Base-by-base conservation (phyloP, 2,113 vertebrate species). In the Nycticryphes semicollaris region DNA sequence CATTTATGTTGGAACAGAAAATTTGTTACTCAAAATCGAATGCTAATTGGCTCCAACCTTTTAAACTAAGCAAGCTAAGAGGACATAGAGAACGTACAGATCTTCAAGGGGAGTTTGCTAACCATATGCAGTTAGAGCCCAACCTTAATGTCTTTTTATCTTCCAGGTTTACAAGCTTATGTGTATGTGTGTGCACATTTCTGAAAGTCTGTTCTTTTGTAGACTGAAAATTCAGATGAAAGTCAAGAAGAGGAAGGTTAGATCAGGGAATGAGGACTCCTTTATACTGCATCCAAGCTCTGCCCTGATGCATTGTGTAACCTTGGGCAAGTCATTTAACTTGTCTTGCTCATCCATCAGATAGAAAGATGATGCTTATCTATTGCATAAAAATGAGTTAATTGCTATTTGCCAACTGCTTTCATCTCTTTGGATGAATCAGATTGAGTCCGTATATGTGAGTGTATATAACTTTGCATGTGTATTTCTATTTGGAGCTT, bases 251-350 rank as follows among this genome's bases (percentile, higher is more conserved):
- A 92, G 86, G 66, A 94, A 94, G 93, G 96, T 92, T 92, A 95
- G 93, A 95, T 94, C 94, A 96, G 95, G 95, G 90, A 90, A 93
- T 81, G 94, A 87, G 80, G 79, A 66, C 89, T 96, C 89, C 96
- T 97, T 96, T 96, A 96, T 96, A 96, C 78, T 95, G 67, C 75
- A 94, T 96, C 96, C 95, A 95, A 92, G 89, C 74, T 96, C 94
- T 96, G 92, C 92, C 90, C 94, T 82, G 62, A 87, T 89, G 95
- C 90, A 96, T 94, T 97, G 96, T 97, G 94, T 96, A 96, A 97
- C 95, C 96, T 83, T 96, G 96, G 95, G 95, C 96, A 97, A 94
- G 90, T 96, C 96, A 95, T 95, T 96, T 96, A 95, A 95, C 90
- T 95, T 93, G 94, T 93, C 96, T 96, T 95, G 89, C 96, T 90